phyloP scores from a whole-genome alignment of 2,797 vertebrate species.

The Uromys caudimaculatus region DNA sequence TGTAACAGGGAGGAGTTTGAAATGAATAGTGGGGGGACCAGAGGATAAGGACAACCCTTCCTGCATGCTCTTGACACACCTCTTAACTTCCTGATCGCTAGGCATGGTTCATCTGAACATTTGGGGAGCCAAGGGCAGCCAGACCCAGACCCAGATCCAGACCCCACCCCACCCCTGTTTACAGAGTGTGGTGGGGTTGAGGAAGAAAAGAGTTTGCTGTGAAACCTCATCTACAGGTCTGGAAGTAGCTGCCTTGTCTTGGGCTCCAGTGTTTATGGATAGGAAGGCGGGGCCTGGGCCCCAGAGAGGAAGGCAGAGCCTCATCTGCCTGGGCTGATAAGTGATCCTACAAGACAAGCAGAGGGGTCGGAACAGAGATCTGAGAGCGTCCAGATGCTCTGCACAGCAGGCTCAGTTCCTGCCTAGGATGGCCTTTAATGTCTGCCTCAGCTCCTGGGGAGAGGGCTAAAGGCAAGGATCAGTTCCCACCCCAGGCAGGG shows the following conservation, averaged over 20 bases:
- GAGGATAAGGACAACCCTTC: not conserved
- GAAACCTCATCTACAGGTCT: not conserved
- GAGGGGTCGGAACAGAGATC: slow-evolving; percentile 65
- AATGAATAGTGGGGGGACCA: rapidly evolving
- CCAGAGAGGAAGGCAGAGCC: slow-evolving; percentile 40
- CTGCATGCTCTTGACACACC: too few species aligned
- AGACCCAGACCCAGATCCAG: not conserved
- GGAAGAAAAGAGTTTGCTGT: not conserved
- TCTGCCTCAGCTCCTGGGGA: slow-evolving; percentile 46
- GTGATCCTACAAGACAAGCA: slow-evolving; percentile 69
- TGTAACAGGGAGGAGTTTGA: not conserved
- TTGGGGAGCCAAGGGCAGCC: not conserved
- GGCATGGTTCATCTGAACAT: not conserved
- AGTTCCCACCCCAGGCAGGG: not conserved
- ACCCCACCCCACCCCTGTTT: not conserved
- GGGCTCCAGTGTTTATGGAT: slow-evolving; percentile 56
- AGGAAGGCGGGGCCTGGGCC: slow-evolving; percentile 46
- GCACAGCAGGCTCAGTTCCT: slow-evolving; percentile 67
- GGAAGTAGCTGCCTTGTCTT: not conserved
- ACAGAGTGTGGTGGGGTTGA: rapidly evolving
- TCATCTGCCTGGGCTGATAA: slow-evolving; percentile 65
- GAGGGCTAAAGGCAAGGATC: not conserved
- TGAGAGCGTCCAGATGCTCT: slow-evolving; percentile 72
- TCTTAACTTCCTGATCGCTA: not conserved
- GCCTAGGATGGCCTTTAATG: slow-evolving; percentile 56